Evolutionary conservation across 92 coral and sea anemone genomes (phyloP).

Genomic region (Porites divaricata): DNA sequence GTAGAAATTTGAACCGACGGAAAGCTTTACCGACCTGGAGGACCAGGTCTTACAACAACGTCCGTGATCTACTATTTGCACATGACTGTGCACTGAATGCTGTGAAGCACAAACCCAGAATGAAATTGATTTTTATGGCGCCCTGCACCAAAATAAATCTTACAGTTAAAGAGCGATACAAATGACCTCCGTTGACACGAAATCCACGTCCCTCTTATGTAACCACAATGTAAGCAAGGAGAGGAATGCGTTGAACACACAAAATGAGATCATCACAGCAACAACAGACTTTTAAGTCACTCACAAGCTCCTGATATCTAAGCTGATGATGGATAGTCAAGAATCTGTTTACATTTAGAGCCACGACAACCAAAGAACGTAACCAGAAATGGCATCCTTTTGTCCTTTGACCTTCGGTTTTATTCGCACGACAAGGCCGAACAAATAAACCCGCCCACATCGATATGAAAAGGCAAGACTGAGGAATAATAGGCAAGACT

Average conservation of each 20-base stretch:
- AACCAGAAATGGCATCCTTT: background rate
- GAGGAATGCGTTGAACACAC: background rate
- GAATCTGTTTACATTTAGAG: background rate
- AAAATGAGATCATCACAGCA: background rate
- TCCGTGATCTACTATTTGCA: conserved; percentile 45
- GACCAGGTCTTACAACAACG: conserved; percentile 6
- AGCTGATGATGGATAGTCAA: background rate
- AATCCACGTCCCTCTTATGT: too few species aligned
- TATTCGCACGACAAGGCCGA: background rate
- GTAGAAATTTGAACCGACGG: conserved; percentile 38
- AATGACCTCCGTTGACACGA: too few species aligned
- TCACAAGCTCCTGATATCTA: background rate
- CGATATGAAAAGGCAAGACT: too few species aligned
- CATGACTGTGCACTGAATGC: conserved; percentile 63
- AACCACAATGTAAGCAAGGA: background rate
- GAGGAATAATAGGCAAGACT: too few species aligned
- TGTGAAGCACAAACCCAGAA: too few species aligned
- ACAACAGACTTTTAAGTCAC: background rate
- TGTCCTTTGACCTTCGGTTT: too few species aligned
- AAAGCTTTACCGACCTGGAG: conserved; percentile 37
- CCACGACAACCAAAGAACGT: background rate
- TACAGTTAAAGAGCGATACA: too few species aligned
- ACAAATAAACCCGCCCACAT: background rate
- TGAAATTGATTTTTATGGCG: too few species aligned
- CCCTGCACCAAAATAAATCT: too few species aligned